A percentile compares a stretch with the other conserved stretches of the same genome.
Conservation (phyloP, 2,797 vertebrate species). For the Danio kyathit region DNA sequence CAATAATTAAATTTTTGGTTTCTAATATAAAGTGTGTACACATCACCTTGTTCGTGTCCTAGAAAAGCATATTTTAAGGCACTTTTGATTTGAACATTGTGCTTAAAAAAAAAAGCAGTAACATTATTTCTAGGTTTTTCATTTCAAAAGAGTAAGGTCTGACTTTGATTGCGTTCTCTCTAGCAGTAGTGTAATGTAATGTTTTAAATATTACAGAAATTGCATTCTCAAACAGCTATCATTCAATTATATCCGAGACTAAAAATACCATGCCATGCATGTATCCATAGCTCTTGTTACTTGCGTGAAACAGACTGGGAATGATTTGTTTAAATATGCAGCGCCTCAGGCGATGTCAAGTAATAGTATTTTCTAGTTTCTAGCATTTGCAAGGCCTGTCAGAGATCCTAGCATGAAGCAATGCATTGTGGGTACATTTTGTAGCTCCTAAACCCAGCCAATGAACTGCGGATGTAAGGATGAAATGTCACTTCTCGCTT, state of each 20-base stretch:
- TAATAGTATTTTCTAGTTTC: conserved; percentile 70
- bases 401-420: conserved; percentile 79
- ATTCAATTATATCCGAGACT: conserved; percentile 57
- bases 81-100: no score
- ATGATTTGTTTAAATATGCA: conserved; percentile 80
- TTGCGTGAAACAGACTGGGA: conserved; percentile 65
- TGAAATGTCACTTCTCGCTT: conserved; percentile 72
- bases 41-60: no score
- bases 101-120: no score
- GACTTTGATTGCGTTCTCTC: conserved; percentile 30
- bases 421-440: conserved; percentile 74
- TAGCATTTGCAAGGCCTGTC: conserved; percentile 76
- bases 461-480: conserved; percentile 70
- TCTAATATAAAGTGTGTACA: no score
- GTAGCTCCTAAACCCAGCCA: conserved; percentile 58
- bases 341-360: conserved; percentile 79
- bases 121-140: conserved; percentile 14
- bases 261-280: conserved; percentile 66
- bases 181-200: conserved; percentile 10
- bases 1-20: no score
- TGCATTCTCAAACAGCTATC: conserved; percentile 61
- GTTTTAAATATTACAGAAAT: conserved; percentile 36
- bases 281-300: conserved; percentile 68
- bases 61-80: no score
- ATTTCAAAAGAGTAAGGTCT: conserved; percentile 13